phyloP scores from a whole-genome alignment of 2,113 vertebrate genomes.

The Nesospiza acunhae region DNA sequence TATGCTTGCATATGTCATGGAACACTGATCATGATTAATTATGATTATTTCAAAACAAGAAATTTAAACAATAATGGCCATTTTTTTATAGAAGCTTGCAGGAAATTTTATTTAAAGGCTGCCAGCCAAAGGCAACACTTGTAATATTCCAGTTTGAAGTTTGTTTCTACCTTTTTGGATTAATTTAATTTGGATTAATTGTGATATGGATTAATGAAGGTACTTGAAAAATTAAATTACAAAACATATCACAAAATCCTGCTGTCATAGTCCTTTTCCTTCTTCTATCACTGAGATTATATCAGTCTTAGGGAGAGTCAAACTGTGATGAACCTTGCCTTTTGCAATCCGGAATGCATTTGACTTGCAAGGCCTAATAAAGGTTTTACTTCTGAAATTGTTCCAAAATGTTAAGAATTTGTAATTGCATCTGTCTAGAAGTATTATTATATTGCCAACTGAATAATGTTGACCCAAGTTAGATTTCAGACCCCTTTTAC shows the following conservation, averaged over 20 bases:
- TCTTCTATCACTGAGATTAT: background rate
- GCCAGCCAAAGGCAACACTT: background rate
- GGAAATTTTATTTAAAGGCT: background rate
- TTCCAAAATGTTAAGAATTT: background rate
- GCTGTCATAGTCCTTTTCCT: background rate
- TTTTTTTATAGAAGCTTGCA: background rate
- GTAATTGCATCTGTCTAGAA: background rate
- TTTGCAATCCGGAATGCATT: background rate
- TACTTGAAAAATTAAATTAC: constrained; percentile 8
- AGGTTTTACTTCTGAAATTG: background rate
- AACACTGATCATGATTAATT: background rate
- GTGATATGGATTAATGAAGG: background rate
- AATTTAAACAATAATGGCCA: background rate
- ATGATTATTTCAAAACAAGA: background rate
- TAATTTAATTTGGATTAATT: constrained; percentile 21
- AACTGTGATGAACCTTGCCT: background rate
- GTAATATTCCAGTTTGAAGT: background rate
- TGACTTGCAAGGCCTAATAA: background rate
- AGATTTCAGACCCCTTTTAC: background rate
- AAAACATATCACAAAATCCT: background rate
- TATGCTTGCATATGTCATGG: background rate
- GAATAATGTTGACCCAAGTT: background rate
- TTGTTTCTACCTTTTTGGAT: background rate
- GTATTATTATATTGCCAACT: background rate
- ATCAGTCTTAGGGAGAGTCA: background rate